Base-by-base conservation (phyloP, 2,797 vertebrate species). In the Podarcis lilfordi region DNA sequence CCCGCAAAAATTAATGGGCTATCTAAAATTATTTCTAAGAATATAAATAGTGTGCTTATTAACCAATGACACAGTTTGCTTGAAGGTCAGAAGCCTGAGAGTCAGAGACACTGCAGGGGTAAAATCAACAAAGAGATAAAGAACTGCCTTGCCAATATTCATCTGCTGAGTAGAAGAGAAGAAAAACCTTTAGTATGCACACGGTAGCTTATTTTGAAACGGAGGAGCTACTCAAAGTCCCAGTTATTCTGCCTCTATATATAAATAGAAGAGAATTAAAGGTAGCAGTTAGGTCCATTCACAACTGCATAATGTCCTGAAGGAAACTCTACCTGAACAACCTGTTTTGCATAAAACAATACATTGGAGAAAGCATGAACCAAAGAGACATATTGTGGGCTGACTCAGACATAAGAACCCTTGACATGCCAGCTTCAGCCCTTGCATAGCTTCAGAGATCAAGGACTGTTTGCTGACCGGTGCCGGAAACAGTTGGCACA, bases 1-100 rank as follows among this genome's bases (percentile, higher is more conserved):
- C 3, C 55, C 84, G 59, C 69, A 90, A 85, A 93, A 94, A 37
- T 94, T 91, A 94, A 82, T 90, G 80, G 17, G 74, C 74, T 64
- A 89, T 91, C 94, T 86, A 89, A 92, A 50, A 88, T 91, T 71
- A 35, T 81, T 76, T 89, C 76, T 84, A 78, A 81, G 43, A 89
- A 80, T 21, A 55, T 79, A 92, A 91, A 89, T 82, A 75, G 2
- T 29, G 79, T 90, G 71, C 91, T 32, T 32, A 90, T 55, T 81
- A 94, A 87, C n/a, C 59, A 93, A 79, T 55, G 2, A 90, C 94
- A 93, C n/a, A 40, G 88, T 90, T 25, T 88, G 32, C 15, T 17
- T 84, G 45, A 59, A 25, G 23, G 21, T 72, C 80, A 88, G 89
- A 71, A 9, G 68, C 68, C 68, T 71, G 25, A 71, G 27, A 29